Conservation (phyloP, 2,888 invertebrate genomes). For the Gonocerus acuteangulatus region DNA sequence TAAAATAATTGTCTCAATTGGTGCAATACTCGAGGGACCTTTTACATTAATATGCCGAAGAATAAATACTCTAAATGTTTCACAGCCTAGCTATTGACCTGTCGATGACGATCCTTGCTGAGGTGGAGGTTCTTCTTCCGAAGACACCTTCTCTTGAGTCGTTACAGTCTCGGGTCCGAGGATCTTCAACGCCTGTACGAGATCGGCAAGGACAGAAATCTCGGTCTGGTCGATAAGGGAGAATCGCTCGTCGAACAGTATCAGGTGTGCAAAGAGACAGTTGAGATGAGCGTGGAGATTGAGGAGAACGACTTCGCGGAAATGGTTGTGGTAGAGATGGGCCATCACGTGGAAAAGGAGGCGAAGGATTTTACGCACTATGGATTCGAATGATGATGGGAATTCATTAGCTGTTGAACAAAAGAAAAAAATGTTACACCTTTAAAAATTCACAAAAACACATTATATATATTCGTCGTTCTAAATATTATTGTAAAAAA, state of each 20-base stretch:
- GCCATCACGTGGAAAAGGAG: conserved; percentile 96
- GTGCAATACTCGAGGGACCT: conserved; percentile 21
- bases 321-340: conserved; percentile 96
- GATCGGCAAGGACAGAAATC: conserved; percentile 86
- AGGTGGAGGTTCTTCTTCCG: conserved; percentile 16
- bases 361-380: conserved; percentile 91
- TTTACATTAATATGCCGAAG: not conserved
- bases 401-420: conserved; percentile 75
- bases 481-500: no score
- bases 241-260: conserved; percentile 75
- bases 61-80: conserved; percentile 11
- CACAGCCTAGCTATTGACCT: conserved; percentile 26
- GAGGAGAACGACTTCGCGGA: conserved; percentile 87
- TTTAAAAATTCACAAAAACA: no score
- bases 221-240: conserved; percentile 90
- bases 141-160: conserved; percentile 7
- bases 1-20: conserved; percentile 13
- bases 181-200: conserved; percentile 67
- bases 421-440: no score
- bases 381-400: conserved; percentile 86
- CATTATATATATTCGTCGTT: no score
- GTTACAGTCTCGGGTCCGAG: conserved; percentile 35
- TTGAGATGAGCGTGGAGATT: conserved; percentile 94
- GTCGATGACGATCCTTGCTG: conserved; percentile 9
- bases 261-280: conserved; percentile 94